phyloP scores from a whole-genome alignment of 2,113 vertebrate species.

The Syngnathus typhle region DNA sequence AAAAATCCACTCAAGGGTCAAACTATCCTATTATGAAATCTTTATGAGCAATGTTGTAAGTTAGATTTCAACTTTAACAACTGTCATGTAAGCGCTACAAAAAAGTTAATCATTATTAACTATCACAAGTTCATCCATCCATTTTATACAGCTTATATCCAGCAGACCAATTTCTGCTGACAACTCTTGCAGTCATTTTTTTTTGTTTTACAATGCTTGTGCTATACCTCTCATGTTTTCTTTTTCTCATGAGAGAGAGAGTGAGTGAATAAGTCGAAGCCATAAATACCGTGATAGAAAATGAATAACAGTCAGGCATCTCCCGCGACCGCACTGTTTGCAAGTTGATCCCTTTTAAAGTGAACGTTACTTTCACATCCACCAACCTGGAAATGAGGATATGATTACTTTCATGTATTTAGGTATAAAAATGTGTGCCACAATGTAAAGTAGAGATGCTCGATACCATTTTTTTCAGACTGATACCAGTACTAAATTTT shows the following conservation, averaged over 20 bases:
- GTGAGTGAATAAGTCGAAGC: background rate
- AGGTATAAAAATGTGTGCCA: background rate
- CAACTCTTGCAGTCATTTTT: background rate
- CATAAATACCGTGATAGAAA: constrained; percentile 80
- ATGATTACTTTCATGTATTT: background rate
- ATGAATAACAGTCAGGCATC: constrained; percentile 88
- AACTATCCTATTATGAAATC: background rate
- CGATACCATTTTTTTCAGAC: no score
- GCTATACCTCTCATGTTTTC: background rate
- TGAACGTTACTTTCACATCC: constrained; percentile 81
- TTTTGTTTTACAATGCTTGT: background rate
- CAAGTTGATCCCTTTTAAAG: constrained; percentile 86
- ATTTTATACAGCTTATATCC: background rate
- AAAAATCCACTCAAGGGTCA: background rate
- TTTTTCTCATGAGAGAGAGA: background rate
- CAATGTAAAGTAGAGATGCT: no score
- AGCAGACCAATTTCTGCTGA: background rate
- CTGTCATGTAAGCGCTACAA: background rate
- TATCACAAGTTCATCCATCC: background rate
- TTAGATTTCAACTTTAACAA: background rate
- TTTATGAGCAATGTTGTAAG: background rate
- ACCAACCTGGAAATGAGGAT: constrained; percentile 74
- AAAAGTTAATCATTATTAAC: constrained; percentile 3
- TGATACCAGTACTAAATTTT: no score
- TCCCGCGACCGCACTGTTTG: constrained; percentile 84